Evolutionary conservation across 2,797 vertebrate genomes (phyloP).

Genomic region (Clarias fuscus): DNA sequence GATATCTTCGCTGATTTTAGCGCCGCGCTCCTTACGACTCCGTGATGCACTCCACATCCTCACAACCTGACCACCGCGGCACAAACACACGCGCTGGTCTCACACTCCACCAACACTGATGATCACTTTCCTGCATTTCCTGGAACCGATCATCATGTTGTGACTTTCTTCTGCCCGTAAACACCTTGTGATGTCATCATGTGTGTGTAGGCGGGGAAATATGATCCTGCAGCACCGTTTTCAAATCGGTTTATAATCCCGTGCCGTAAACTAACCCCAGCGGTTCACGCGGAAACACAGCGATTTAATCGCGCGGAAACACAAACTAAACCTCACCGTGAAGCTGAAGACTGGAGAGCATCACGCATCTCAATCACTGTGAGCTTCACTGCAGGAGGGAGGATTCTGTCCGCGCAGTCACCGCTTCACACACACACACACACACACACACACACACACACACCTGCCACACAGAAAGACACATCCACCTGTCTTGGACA

Average conservation of each 20-base stretch:
- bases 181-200: not conserved
- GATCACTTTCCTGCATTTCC: not conserved
- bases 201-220: not conserved
- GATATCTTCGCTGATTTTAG: conserved; percentile 40
- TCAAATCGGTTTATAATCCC: not conserved
- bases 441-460: too few relatives aligned
- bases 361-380: too few relatives aligned
- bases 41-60: not conserved
- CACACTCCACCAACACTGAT: not conserved
- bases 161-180: not conserved
- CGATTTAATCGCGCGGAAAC: not conserved
- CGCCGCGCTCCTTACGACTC: not conserved
- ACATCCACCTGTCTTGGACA: too few relatives aligned
- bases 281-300: not conserved
- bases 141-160: not conserved
- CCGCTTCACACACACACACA: too few relatives aligned
- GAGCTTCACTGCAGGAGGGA: too few relatives aligned
- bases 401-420: too few relatives aligned
- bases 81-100: not conserved
- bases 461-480: too few relatives aligned
- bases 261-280: not conserved
- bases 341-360: not conserved
- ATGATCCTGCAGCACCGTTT: not conserved
- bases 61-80: not conserved
- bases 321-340: not conserved